Base-by-base conservation (phyloP, 1,140 invertebrate species). In the Rhyacophila brunnea region DNA sequence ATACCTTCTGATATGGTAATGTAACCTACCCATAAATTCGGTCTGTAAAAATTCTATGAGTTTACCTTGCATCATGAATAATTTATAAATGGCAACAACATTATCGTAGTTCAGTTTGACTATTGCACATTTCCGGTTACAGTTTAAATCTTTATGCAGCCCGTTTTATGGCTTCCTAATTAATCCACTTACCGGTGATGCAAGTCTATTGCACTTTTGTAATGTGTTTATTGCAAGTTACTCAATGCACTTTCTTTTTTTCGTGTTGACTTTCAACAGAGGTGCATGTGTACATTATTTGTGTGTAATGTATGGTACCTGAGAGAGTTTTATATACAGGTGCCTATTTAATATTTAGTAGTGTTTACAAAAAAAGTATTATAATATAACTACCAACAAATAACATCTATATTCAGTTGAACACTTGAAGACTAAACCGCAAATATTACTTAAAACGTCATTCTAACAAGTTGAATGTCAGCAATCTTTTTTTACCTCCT, bases 111-210 rank as follows among this genome's bases (percentile, higher is more conserved):
- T 40, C 11, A 15, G 5, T 13, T 40, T n/a, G 3, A 40, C 5
- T 40, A 13, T 40, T 40, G 4, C 15, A 40, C 38, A 40, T 15
- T 13, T 5, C n/a, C n/a, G n/a, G n/a, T n/a, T n/a, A n/a, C n/a
- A n/a, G n/a, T n/a, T 40, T n/a, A 5, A 40, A n/a, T 40, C 38
- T 15, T 45, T 54, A 44, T 44, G 23, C 40, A 56, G 20, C 32
- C 13, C 15, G 36, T 36, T 38, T 38, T 35, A 51, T 44, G 55
- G 55, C 47, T 50, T 58, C 55, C 5, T 20, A 10, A 45, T 58
- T 58, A 58, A 58, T 58, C 55, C 55, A 58, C 35, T 58, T 58
- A 50, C 7, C 28, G 6, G 45, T 55, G 23, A 18, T 23, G 32
- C 40, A 53, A 28, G 23, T 28, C 4, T 28, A 28, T 28, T 28